phyloP scores from a whole-genome alignment of 2,797 vertebrate species.

The Cottoperca gobio region DNA sequence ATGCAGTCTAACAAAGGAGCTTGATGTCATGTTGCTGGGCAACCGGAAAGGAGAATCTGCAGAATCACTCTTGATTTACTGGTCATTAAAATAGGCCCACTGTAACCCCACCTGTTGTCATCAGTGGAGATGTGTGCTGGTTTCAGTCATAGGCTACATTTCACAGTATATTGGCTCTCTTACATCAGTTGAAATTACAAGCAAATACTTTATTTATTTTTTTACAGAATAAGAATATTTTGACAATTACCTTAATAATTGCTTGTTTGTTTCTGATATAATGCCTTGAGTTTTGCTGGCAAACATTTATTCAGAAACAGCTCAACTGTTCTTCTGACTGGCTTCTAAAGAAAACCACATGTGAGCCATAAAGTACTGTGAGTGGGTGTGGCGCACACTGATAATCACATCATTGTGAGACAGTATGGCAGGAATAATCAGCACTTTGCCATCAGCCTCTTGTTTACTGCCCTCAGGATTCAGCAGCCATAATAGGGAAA shows the following conservation, averaged over 20 bases:
- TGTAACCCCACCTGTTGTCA: constrained; percentile 63
- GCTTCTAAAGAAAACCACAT: constrained; percentile 49
- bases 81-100: constrained; percentile 63
- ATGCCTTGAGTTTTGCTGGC: not conserved
- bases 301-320: constrained; percentile 11
- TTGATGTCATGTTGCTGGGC: constrained; percentile 82
- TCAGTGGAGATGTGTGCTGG: constrained; percentile 22
- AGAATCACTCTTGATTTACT: constrained; percentile 80
- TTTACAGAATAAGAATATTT: not conserved
- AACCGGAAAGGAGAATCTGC: constrained; percentile 78
- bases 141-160: constrained; percentile 15
- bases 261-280: constrained; percentile 3
- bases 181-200: not conserved
- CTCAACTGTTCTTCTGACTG: constrained; percentile 23
- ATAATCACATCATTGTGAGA: constrained; percentile 63
- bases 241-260: constrained; percentile 3
- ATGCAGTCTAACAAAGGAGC: constrained; percentile 62
- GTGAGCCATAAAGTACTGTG: constrained; percentile 19
- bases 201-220: not conserved
- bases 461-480: constrained; percentile 58
- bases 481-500: constrained; percentile 64
- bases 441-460: constrained; percentile 60
- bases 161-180: constrained; percentile 7
- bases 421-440: constrained; percentile 61
- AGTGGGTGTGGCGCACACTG: constrained; percentile 57